phyloP scores from a whole-genome alignment of 2,797 vertebrate genomes.

The Delichon dasypus region DNA sequence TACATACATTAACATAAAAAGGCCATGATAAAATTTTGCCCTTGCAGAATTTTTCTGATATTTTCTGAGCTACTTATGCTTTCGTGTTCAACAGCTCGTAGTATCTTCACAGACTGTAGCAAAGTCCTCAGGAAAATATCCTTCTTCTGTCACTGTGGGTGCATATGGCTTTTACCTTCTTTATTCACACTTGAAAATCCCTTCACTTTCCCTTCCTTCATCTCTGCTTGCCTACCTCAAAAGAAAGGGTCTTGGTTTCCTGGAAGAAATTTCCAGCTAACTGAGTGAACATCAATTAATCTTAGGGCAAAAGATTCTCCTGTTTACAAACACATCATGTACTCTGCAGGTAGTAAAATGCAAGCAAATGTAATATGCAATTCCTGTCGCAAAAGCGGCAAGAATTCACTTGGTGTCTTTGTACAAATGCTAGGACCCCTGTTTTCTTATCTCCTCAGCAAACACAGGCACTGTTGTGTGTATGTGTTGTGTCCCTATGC shows the following conservation, averaged over 20 bases:
- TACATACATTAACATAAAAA: neutral
- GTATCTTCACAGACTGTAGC: neutral
- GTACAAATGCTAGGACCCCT: neutral
- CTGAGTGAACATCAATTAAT: neutral
- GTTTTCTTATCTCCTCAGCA: neutral
- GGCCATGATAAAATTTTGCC: neutral
- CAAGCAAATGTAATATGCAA: neutral
- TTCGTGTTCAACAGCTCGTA: neutral
- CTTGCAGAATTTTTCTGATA: neutral
- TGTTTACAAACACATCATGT: neutral
- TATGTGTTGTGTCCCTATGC: rapidly evolving
- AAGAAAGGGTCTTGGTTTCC: neutral
- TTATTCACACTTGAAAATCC: neutral
- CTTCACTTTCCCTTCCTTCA: neutral
- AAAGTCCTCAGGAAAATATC: neutral
- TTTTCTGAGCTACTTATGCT: neutral
- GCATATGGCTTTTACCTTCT: neutral
- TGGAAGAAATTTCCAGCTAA: neutral
- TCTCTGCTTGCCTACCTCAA: neutral
- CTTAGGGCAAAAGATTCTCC: neutral
- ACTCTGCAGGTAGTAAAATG: neutral
- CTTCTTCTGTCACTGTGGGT: rapidly evolving
- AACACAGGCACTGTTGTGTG: neutral
- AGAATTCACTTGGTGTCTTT: neutral
- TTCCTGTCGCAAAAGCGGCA: neutral